These are phyloP conservation scores for Melopsittacus undulatus DNA, from an alignment of 2,797 vertebrate genomes.

Conservation along the genomic window DNA sequence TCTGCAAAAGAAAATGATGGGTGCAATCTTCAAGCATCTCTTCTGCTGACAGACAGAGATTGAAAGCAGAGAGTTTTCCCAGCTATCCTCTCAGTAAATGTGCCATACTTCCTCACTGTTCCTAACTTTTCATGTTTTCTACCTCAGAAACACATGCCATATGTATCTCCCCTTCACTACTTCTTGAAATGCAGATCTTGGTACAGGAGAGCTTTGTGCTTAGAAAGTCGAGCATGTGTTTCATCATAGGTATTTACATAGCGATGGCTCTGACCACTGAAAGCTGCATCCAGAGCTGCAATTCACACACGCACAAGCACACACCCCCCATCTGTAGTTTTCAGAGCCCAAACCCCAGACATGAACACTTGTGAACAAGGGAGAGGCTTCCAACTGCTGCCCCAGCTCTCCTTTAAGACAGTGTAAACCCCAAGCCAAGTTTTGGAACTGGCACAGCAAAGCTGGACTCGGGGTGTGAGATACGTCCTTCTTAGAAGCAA, in stretches of 20 bases:
- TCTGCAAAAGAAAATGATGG: conserved; percentile 55
- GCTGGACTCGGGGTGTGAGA: not conserved
- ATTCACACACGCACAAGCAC: rapidly evolving
- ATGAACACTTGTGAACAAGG: not conserved
- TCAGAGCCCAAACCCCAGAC: not conserved
- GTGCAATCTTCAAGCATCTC: conserved; percentile 19
- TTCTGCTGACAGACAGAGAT: conserved; percentile 26
- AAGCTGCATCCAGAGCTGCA: not conserved
- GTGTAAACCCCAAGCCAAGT: not conserved
- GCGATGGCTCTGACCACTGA: not conserved
- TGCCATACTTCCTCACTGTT: not conserved
- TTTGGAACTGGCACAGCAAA: not conserved
- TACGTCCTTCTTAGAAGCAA: not conserved
- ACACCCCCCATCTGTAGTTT: not conserved
- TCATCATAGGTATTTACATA: not conserved
- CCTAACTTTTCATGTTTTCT: not conserved
- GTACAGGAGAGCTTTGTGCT: not conserved
- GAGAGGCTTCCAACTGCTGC: not conserved
- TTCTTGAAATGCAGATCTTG: not conserved
- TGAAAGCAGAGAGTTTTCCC: not conserved
- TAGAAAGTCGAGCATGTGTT: not conserved
- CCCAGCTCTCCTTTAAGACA: not conserved
- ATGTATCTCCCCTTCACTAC: not conserved
- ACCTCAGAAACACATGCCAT: not conserved
- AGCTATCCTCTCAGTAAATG: not conserved